A percentile compares a stretch with the other conserved stretches of the same genome.
Conservation (phyloP, 2,113 vertebrate genomes). For the Neotragus moschatus region DNA sequence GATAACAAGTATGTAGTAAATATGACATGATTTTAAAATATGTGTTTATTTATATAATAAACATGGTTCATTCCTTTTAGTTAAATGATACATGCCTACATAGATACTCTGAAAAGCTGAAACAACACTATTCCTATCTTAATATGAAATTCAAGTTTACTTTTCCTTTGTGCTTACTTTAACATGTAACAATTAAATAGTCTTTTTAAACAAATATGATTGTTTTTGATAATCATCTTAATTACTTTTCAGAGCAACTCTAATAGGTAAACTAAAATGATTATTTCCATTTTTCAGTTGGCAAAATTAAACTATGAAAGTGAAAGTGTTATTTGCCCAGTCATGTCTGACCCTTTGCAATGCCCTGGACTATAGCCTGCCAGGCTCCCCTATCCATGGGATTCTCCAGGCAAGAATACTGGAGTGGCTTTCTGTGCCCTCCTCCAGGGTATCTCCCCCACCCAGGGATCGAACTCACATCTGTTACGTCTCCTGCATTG, state of each 20-base stretch:
- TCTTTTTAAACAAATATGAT: not conserved
- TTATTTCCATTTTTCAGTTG: not conserved
- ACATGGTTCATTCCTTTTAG: not conserved
- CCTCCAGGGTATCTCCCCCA: not conserved
- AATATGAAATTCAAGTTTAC: not conserved
- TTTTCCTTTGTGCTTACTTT: not conserved
- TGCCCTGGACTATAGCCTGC: not conserved
- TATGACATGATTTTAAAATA: constrained; percentile 33
- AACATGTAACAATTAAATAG: not conserved
- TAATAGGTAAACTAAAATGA: not conserved
- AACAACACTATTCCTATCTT: not conserved
- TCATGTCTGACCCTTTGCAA: not conserved
- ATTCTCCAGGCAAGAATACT: not conserved
- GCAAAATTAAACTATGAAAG: not conserved
- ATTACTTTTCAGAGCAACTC: not conserved
- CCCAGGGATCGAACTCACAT: not conserved
- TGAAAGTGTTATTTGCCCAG: not conserved
- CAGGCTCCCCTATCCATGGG: not conserved
- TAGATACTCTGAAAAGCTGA: not conserved
- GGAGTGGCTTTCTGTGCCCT: not conserved
- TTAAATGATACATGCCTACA: not conserved
- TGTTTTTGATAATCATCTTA: not conserved
- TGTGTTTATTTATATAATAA: constrained; percentile 22
- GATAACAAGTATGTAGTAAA: constrained; percentile 40
- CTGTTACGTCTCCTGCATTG: not conserved